Base-by-base conservation (phyloP, 2,113 vertebrate genomes). In the Lipotes vexillifer region DNA sequence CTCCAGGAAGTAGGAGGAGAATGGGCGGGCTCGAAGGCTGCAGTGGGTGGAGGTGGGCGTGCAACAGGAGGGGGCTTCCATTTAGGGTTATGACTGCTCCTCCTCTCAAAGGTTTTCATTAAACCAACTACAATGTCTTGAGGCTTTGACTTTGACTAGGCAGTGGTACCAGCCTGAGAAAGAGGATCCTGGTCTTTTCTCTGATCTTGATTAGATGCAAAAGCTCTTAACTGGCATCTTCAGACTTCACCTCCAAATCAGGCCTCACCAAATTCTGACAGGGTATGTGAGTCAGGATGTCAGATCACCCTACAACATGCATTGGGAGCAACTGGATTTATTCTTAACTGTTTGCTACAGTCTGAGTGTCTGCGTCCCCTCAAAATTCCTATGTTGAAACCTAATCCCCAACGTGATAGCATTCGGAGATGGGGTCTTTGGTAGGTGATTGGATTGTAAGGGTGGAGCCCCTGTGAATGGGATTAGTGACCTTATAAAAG, bases 11-110 rank as follows among this genome's bases (percentile, higher is more conserved):
- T 2, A 36, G 61, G 25, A 29, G 65, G 77, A 27, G 36, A 31
- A 52, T 5, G 41, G 61, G 31, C 12, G 38, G 41, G 6, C 13
- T 63, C 25, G 3, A 9, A 0, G 14, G 13, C 11, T 36, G 11
- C 44, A 13, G n/a, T 44, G 10, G 63, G 11, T 80, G 21, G 2
- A 25, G 20, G 8, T 49, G 23, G 29, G 17, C 17, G 20, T 41
- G 25, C 52, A 46, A 11, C 61, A 41, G 1, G n/a, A 75, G n/a
- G 33, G 33, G 23, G 5, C 59, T 63, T 74, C 81, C 10, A 7
- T 46, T 44, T 44, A 52, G 91, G 31, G 5, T 46, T 31, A 41
- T 77, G 20, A 25, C 41, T 46, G 13, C 41, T 82, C 52, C 7
- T 65, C 27, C 10, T 1, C 25, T 85, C 33, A 52, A n/a, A 61